phyloP scores from a whole-genome alignment of 2,888 invertebrate species.

The Shargacucullia verbasci region DNA sequence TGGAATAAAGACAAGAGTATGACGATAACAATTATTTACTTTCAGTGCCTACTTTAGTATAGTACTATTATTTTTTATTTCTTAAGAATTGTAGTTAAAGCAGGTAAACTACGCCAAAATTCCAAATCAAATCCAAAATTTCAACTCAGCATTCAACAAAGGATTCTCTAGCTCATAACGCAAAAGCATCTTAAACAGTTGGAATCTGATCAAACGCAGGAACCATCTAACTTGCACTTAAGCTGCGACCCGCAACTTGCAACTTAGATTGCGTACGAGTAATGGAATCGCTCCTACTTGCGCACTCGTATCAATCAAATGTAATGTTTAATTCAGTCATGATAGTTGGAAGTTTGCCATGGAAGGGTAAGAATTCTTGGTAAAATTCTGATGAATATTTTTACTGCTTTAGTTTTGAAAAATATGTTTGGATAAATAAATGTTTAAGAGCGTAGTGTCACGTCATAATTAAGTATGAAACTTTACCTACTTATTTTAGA shows the following conservation, averaged over 20 bases:
- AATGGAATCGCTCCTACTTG: slow-evolving; percentile 51
- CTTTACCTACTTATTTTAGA: too few relatives aligned
- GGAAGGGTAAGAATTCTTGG: background rate
- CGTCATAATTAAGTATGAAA: too few relatives aligned
- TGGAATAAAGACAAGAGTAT: too few relatives aligned
- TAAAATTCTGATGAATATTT: too few relatives aligned
- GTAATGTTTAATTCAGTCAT: slow-evolving; percentile 54
- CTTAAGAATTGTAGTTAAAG: too few relatives aligned
- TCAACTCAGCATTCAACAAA: slow-evolving; percentile 36
- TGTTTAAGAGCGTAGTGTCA: too few relatives aligned
- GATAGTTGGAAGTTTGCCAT: slow-evolving; percentile 15
- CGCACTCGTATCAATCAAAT: slow-evolving; percentile 47
- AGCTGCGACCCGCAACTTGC: slow-evolving; percentile 49
- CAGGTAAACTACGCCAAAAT: too few relatives aligned
- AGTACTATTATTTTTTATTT: too few relatives aligned
- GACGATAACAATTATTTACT: too few relatives aligned
- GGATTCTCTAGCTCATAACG: slow-evolving; percentile 41
- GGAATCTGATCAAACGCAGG: slow-evolving; percentile 47
- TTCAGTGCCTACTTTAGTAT: too few relatives aligned
- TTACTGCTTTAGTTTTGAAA: too few relatives aligned
- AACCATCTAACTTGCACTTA: slow-evolving; percentile 45
- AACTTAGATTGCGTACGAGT: slow-evolving; percentile 56
- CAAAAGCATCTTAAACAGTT: slow-evolving; percentile 47
- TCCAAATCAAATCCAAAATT: slow-evolving; percentile 9
- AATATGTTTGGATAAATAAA: too few relatives aligned